Evolutionary conservation across 2,888 invertebrate genomes (phyloP).

Genomic region (Gasteruption jaculator): DNA sequence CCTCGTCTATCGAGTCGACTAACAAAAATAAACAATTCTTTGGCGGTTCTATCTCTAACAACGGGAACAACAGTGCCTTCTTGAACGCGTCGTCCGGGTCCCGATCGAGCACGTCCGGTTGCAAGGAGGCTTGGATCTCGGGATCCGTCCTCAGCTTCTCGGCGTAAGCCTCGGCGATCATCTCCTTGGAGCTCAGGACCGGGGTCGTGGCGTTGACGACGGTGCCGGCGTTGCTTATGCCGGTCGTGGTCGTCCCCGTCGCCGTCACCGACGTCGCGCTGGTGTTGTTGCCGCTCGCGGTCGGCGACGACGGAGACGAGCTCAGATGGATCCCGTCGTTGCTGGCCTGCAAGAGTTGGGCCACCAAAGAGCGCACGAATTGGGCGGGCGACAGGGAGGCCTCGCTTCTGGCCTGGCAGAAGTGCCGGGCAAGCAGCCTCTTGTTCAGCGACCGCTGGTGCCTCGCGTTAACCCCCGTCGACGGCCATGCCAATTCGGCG

Average conservation of each 20-base stretch:
- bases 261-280: constrained; percentile 42
- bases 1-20: constrained; percentile 91
- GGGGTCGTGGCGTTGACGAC: constrained; percentile 50
- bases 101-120: constrained; percentile 76
- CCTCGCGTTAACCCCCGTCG: constrained; percentile 62
- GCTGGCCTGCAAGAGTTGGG: constrained; percentile 70
- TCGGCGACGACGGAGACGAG: constrained; percentile 45
- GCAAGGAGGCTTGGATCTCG: constrained; percentile 76
- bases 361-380: constrained; percentile 79
- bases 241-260: constrained; percentile 54
- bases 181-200: constrained; percentile 59
- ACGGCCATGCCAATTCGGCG: constrained; percentile 72
- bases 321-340: constrained; percentile 39
- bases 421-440: constrained; percentile 80
- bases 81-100: constrained; percentile 91
- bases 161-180: constrained; percentile 75
- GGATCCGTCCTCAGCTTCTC: constrained; percentile 74
- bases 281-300: constrained; percentile 43
- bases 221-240: constrained; percentile 52
- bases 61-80: constrained; percentile 79
- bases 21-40: constrained; percentile 79
- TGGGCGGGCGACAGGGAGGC: constrained; percentile 80
- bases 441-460: constrained; percentile 72
- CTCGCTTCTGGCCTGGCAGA: constrained; percentile 80
- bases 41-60: constrained; percentile 81